phyloP scores from a whole-genome alignment of 2,888 invertebrate genomes.

The Metalampra italica region DNA sequence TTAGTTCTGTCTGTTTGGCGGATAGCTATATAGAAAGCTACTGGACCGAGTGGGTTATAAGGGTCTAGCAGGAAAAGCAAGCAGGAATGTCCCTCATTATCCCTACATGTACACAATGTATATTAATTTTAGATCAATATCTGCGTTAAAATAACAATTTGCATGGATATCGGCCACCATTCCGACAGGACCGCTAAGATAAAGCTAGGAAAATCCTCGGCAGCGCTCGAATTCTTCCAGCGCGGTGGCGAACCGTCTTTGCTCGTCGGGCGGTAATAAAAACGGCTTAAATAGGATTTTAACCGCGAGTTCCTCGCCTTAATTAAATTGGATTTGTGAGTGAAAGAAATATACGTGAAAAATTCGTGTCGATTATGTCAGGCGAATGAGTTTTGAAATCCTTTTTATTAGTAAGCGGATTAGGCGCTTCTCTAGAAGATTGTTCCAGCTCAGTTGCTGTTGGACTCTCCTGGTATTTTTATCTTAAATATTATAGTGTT shows the following conservation, averaged over 20 bases:
- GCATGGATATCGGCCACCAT: constrained; percentile 64
- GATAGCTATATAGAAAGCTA: too few species aligned
- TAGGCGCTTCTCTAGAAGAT: constrained; percentile 47
- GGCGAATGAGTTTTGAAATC: constrained; percentile 64
- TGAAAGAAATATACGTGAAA: constrained; percentile 76
- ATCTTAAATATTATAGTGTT: too few species aligned
- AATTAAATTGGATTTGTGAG: constrained; percentile 78
- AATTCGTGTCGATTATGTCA: constrained; percentile 74
- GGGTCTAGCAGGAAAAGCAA: too few species aligned
- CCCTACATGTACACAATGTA: too few species aligned
- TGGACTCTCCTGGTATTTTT: too few species aligned
- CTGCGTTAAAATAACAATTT: constrained; percentile 48
- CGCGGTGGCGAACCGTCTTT: constrained; percentile 70
- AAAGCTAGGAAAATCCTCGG: constrained; percentile 67
- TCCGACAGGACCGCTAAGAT: constrained; percentile 53
- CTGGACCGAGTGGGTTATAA: too few species aligned
- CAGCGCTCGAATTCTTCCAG: constrained; percentile 71
- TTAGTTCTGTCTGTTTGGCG: too few species aligned
- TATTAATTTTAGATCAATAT: too few species aligned
- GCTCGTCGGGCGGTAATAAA: constrained; percentile 76
- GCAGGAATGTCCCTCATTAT: too few species aligned
- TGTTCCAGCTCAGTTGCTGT: constrained; percentile 37
- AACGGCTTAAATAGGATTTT: constrained; percentile 78
- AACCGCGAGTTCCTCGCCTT: constrained; percentile 77
- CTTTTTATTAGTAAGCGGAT: constrained; percentile 61